Evolutionary conservation across 2,888 invertebrate genomes (phyloP).

Genomic region (Nebria salina): DNA sequence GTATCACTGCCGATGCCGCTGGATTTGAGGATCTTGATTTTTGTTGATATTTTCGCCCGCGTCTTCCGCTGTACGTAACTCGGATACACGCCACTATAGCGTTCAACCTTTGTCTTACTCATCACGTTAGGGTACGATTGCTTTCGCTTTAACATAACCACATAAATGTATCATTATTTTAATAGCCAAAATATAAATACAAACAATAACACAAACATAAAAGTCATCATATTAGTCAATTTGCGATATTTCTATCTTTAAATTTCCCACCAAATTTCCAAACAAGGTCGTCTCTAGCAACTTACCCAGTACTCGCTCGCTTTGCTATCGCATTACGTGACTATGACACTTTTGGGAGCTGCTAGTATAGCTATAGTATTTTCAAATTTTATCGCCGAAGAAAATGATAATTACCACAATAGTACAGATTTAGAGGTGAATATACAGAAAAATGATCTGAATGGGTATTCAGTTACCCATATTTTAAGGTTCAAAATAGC

Average conservation of each 20-base stretch:
- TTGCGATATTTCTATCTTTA: too few species aligned
- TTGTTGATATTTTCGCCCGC: neutral
- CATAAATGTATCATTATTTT: neutral
- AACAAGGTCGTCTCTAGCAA: too few species aligned
- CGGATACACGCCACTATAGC: conserved; percentile 6
- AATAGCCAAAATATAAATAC: conserved; percentile 3
- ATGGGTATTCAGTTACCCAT: neutral
- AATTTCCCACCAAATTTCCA: too few species aligned
- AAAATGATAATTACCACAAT: neutral
- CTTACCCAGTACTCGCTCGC: too few species aligned
- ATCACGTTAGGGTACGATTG: conserved; percentile 3
- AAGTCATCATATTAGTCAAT: neutral
- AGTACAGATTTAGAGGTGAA: neutral
- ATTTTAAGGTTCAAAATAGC: neutral
- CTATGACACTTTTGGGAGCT: too few species aligned
- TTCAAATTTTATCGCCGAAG: too few species aligned
- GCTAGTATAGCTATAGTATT: too few species aligned
- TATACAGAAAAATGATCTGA: neutral
- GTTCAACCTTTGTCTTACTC: conserved; percentile 41
- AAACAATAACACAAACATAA: neutral
- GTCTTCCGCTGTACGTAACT: conserved; percentile 21
- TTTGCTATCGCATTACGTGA: too few species aligned
- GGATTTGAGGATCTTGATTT: neutral
- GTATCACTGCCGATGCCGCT: neutral
- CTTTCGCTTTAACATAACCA: neutral